Conservation (phyloP, 2,888 invertebrate species). For the Brachycybe producta region DNA sequence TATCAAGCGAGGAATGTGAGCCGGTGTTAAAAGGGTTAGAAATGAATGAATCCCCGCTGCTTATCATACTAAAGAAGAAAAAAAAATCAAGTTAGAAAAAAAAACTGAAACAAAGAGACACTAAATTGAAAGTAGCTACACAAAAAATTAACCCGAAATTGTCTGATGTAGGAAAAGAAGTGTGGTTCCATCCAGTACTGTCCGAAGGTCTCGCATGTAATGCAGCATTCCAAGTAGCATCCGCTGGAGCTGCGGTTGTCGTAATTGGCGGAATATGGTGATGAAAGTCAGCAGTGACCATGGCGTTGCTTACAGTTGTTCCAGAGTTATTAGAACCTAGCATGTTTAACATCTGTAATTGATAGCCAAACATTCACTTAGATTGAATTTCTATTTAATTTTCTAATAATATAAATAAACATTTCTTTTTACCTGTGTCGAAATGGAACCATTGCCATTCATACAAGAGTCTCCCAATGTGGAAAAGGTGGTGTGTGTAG, state of each 20-base stretch:
- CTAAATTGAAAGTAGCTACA: not conserved
- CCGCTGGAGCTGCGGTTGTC: constrained; percentile 2
- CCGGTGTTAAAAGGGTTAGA: constrained; percentile 15
- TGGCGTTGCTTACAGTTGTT: not conserved
- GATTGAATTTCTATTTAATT: not conserved
- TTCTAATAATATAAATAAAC: not conserved
- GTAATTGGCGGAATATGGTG: constrained; percentile 18
- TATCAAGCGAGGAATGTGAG: constrained; percentile 14
- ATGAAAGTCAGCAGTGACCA: constrained; percentile 12
- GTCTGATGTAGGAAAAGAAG: constrained; percentile 13
- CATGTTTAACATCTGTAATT: constrained; percentile 16
- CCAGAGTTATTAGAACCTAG: constrained; percentile 13
- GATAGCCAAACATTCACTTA: not conserved
- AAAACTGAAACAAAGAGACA: not conserved
- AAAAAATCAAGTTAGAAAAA: not conserved
- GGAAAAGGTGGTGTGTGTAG: constrained; percentile 13
- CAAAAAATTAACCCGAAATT: constrained; percentile 16
- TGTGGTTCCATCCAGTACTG: constrained; percentile 15
- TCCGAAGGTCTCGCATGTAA: constrained; percentile 12
- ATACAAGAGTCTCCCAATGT: constrained; percentile 16
- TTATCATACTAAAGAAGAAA: constrained; percentile 14
- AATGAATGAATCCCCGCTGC: constrained; percentile 17
- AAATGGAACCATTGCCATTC: constrained; percentile 9
- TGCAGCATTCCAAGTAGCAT: constrained; percentile 16
- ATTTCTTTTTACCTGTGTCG: constrained; percentile 14